phyloP scores from a whole-genome alignment of 2,797 vertebrate genomes.

The Hypotaenidia philippensis region DNA sequence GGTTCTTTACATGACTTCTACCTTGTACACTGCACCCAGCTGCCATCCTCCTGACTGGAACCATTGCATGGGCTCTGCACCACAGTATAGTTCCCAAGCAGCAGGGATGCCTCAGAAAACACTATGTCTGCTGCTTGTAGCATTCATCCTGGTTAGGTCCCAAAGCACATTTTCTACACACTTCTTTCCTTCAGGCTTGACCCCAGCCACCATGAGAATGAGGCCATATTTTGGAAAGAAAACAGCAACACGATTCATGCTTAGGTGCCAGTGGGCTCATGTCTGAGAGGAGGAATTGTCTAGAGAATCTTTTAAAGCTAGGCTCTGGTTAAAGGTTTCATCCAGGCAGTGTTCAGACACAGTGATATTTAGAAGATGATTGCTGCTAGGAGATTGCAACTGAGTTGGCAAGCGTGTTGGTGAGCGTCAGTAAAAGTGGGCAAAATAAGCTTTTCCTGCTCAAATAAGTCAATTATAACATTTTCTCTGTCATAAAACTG shows the following conservation, averaged over 20 bases:
- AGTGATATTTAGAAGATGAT: neutral
- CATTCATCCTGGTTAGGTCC: neutral
- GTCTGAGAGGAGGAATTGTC: neutral
- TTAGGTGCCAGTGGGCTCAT: fast-evolving
- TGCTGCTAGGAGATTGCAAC: neutral
- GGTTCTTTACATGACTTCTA: neutral
- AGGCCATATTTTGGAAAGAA: neutral
- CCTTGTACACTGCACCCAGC: neutral
- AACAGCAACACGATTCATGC: neutral
- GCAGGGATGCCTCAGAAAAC: neutral
- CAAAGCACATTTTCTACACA: neutral
- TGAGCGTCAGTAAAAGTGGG: neutral
- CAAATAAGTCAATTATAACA: neutral
- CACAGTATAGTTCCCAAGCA: neutral
- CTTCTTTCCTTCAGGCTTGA: neutral
- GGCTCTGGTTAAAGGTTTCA: neutral
- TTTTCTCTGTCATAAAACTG: neutral
- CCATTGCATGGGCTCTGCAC: neutral
- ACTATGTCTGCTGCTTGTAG: neutral
- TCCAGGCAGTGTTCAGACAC: neutral
- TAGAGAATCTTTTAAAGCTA: neutral
- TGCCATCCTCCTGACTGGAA: neutral
- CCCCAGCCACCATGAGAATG: neutral
- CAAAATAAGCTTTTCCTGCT: neutral
- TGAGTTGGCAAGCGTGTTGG: neutral